Evolutionary conservation across 2,797 vertebrate genomes (phyloP), one percentile per base, ranked within the genome.

Genomic region (Decapterus maruadsi): DNA sequence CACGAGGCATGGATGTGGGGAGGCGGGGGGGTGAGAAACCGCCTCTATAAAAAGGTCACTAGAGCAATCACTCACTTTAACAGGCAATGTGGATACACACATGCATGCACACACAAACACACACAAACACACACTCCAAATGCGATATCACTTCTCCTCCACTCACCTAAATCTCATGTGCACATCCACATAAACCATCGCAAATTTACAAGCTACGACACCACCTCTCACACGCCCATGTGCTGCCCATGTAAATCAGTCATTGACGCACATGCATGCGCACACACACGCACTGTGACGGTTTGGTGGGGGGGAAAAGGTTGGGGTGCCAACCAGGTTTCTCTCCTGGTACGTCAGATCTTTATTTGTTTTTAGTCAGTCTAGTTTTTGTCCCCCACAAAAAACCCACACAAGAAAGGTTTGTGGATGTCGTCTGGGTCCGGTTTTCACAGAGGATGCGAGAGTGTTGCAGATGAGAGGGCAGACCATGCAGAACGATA

Each of bases 11-110:
- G 55, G 48, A 58, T 0, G 22, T 11, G n/a, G 46, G 46, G 60
- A 13, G 53, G 57, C 19, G 14, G 11, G 31, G 8, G 36, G 12
- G 4, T 70, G 48, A 71, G 68, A 68, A 55, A 9, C 9, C 1
- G 13, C 57, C 50, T 20, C 34, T 40, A 29, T 75, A 68, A 45
- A 43, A 45, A 79, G 86, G 83, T 85, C 46, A 55, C 2, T 7
- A 68, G 1, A 70, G 68, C 70, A n/a, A 78, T 93, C 77, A 80
- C 43, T 90, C 84, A 89, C 68, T 89, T 90, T 93, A 84, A 91
- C 82, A 62, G 70, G 75, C 74, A 31, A 53, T 45, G 40, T 43
- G 63, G 55, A 63, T 34, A 36, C 73, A 77, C 14, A 1, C 55
- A 45, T 54, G 46, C 78, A 51, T 64, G 60, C 72, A 42, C 48